Conservation (phyloP, 2,797 vertebrate genomes). For the Chlorospingus semifuscus region DNA sequence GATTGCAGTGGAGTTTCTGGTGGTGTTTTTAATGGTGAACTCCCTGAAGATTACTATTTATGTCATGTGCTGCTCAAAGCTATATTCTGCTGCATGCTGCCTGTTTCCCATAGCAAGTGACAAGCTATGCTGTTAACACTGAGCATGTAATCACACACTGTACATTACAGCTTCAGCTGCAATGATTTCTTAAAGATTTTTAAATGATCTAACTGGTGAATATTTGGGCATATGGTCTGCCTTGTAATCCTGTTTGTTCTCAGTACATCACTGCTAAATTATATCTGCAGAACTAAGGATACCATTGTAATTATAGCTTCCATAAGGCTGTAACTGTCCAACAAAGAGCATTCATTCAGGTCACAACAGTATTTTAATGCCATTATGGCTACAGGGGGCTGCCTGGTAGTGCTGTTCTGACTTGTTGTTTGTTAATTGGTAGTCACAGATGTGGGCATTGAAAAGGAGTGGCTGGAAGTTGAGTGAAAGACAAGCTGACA, state of each 20-base stretch:
- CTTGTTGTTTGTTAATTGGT: conserved; percentile 59
- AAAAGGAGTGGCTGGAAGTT: conserved; percentile 24
- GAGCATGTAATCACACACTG: conserved; percentile 46
- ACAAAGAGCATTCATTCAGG: conserved; percentile 62
- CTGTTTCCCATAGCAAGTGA: conserved; percentile 45
- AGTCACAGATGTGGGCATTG: conserved; percentile 59
- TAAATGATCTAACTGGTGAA: conserved; percentile 15
- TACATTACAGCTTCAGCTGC: conserved; percentile 34
- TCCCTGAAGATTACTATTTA: conserved; percentile 53
- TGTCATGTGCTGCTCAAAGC: conserved; percentile 58
- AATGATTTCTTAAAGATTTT: conserved; percentile 68
- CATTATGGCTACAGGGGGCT: conserved; percentile 25
- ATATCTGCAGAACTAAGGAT: conserved; percentile 21
- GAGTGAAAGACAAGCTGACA: conserved; percentile 52
- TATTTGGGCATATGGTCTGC: conserved; percentile 30
- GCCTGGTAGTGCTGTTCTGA: neutral
- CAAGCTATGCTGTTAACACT: conserved; percentile 50
- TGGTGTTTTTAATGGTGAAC: neutral
- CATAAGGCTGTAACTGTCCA: conserved; percentile 56
- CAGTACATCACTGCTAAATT: conserved; percentile 29
- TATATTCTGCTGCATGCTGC: conserved; percentile 31
- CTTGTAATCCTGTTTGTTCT: conserved; percentile 52
- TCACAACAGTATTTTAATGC: conserved; percentile 66
- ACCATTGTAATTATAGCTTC: conserved; percentile 45
- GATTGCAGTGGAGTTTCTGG: neutral